phyloP scores from a whole-genome alignment of 2,797 vertebrate genomes.

The Sphenopsis melanotis region DNA sequence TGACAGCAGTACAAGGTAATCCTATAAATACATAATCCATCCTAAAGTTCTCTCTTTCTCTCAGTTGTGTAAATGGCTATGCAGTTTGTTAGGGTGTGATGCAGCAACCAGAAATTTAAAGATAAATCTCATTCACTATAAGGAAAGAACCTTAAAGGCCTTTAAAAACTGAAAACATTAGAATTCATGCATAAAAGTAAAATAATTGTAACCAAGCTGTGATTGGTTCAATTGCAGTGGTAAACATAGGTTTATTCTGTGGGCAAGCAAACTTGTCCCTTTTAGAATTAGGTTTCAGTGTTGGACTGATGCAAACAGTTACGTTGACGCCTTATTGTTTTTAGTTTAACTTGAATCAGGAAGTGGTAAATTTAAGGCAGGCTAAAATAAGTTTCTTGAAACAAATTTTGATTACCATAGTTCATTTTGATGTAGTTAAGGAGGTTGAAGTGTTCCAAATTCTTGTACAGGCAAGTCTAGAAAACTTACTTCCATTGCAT shows the following conservation, averaged over 20 bases:
- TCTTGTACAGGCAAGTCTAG: background rate
- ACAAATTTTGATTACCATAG: background rate
- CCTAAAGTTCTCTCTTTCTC: background rate
- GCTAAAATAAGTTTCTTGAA: background rate
- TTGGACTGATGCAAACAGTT: background rate
- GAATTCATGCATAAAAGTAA: background rate
- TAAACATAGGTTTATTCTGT: background rate
- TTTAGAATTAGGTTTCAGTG: background rate
- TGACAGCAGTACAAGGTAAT: background rate
- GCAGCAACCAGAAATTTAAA: background rate
- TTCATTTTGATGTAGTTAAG: background rate
- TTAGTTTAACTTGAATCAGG: background rate
- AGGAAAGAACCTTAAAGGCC: background rate
- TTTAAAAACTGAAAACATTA: background rate
- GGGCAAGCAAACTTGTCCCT: background rate
- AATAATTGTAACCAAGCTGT: background rate
- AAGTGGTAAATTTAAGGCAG: background rate
- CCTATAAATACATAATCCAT: constrained; percentile 37
- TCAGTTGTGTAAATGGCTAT: background rate
- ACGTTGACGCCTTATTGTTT: background rate
- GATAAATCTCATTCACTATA: background rate
- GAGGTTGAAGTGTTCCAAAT: background rate
- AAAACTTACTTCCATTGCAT: background rate
- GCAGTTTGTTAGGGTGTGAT: background rate
- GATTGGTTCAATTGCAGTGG: background rate